phyloP scores from a whole-genome alignment of 1,140 invertebrate species.

The Wasmannia auropunctata region DNA sequence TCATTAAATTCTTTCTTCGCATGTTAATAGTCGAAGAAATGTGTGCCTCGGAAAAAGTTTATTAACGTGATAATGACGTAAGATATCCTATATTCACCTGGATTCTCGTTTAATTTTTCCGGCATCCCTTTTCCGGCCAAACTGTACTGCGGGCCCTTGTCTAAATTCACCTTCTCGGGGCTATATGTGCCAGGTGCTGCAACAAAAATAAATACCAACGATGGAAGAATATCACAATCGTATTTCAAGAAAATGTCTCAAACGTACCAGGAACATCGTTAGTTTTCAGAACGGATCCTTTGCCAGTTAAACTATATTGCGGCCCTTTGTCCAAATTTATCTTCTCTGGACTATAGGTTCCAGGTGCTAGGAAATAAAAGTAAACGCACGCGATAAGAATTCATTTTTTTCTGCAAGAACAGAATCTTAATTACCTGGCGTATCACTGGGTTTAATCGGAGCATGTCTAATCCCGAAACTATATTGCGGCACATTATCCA shows the following conservation, averaged over 20 bases:
- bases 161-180: conserved; percentile 85
- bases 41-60: neutral
- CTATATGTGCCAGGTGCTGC: conserved; percentile 67
- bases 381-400: no score
- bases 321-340: conserved; percentile 87
- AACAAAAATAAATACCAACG: neutral
- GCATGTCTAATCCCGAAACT: conserved; percentile 87
- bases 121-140: conserved; percentile 79
- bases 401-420: no score
- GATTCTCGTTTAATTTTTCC: conserved; percentile 33
- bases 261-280: conserved; percentile 85
- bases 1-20: conserved; percentile 3
- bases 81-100: conserved; percentile 29
- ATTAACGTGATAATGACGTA: no score
- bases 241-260: neutral
- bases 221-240: neutral
- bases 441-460: conserved; percentile 84
- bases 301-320: conserved; percentile 86
- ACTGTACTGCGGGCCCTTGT: conserved; percentile 87
- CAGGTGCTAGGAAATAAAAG: conserved; percentile 64
- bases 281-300: conserved; percentile 86
- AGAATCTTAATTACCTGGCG: no score
- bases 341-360: conserved; percentile 79
- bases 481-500: conserved; percentile 87
- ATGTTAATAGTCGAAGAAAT: conserved; percentile 23